Conservation (phyloP, 2,113 vertebrate species). For the Narcine bancroftii region DNA sequence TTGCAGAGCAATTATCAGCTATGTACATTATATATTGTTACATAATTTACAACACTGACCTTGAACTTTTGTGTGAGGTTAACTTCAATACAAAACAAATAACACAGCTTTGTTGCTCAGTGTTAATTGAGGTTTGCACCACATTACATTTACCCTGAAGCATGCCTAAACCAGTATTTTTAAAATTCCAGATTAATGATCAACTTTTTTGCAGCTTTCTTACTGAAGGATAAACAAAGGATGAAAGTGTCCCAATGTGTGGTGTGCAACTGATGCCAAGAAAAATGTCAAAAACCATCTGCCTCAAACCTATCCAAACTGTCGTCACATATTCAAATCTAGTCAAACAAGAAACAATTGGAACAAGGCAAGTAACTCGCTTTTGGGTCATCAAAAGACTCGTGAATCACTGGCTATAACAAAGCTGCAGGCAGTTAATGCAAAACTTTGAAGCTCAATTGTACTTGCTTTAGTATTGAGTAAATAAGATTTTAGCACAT, state of each 20-base stretch:
- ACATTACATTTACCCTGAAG: conserved; percentile 69
- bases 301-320: conserved; percentile 79
- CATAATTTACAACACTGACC: conserved; percentile 45
- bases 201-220: conserved; percentile 60
- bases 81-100: conserved; percentile 53
- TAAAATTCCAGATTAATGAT: conserved; percentile 80
- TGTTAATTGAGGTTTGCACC: conserved; percentile 57
- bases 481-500: conserved; percentile 33
- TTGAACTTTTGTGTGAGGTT: conserved; percentile 50
- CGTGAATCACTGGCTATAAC: conserved; percentile 62
- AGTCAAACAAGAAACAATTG: conserved; percentile 71
- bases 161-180: conserved; percentile 64
- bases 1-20: too few species aligned
- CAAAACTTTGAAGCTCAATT: conserved; percentile 65
- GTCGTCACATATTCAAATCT: conserved; percentile 84
- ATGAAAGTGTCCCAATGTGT: conserved; percentile 74
- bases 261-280: conserved; percentile 83
- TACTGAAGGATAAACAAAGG: conserved; percentile 74
- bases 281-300: conserved; percentile 83
- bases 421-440: conserved; percentile 64
- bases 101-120: conserved; percentile 59
- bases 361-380: conserved; percentile 70
- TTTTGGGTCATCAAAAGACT: conserved; percentile 72
- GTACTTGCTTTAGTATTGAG: conserved; percentile 21
- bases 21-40: too few species aligned